Percentiles rank a stretch among this genome's conserved stretches.
Evolutionary conservation across 1,140 invertebrate genomes (phyloP).

Genomic region (Macrocentrus cingulum): DNA sequence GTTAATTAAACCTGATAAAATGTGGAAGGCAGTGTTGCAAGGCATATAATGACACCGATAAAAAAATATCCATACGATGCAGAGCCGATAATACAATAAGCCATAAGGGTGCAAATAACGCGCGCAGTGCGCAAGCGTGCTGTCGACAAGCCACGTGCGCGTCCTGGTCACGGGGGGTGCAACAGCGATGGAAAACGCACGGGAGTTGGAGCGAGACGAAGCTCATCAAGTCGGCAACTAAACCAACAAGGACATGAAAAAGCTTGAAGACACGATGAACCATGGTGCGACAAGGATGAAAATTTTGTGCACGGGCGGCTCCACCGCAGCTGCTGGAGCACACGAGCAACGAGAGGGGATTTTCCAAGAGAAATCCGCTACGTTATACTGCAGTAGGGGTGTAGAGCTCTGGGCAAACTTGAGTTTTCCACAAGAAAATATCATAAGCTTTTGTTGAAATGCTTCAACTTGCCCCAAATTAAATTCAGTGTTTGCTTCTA

Average conservation of each 20-base stretch:
- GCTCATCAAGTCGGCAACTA: not conserved
- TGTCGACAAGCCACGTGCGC: conserved; percentile 52
- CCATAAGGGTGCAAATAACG: too few relatives aligned
- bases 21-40: too few relatives aligned
- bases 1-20: too few relatives aligned
- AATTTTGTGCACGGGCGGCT: conserved; percentile 21
- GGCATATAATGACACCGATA: too few relatives aligned
- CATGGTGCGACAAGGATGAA: conserved; percentile 17
- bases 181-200: conserved; percentile 20
- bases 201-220: conserved; percentile 21
- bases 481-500: too few relatives aligned
- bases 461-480: not conserved
- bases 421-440: conserved; percentile 24
- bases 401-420: conserved; percentile 42
- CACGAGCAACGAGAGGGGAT: conserved; percentile 8
- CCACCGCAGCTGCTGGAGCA: conserved; percentile 20
- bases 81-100: too few relatives aligned
- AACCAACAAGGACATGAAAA: conserved; percentile 1
- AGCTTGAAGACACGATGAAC: conserved; percentile 8
- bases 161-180: conserved; percentile 14
- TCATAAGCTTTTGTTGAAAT: conserved; percentile 21
- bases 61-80: too few relatives aligned
- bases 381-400: conserved; percentile 53
- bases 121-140: conserved; percentile 56
- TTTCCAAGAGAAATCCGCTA: conserved; percentile 47